Conservation (phyloP, 2,888 invertebrate genomes). For the Glyphotaelius pellucidus region DNA sequence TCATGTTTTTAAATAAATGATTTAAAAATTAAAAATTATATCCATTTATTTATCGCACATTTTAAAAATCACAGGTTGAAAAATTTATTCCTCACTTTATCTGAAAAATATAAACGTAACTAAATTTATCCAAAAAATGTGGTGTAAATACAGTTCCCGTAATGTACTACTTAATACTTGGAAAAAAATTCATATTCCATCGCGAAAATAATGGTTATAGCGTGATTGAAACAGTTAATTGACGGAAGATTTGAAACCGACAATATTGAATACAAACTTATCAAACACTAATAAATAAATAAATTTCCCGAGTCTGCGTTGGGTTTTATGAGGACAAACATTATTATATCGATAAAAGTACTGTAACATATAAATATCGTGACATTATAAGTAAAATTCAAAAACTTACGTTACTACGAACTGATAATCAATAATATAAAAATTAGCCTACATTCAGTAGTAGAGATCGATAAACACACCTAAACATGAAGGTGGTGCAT, state of each 20-base stretch:
- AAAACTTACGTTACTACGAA: slow-evolving; percentile 7
- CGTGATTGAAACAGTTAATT: slow-evolving; percentile 36
- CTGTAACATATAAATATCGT: background rate
- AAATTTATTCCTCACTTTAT: background rate
- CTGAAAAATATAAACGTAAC: background rate
- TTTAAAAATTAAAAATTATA: background rate
- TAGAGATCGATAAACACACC: slow-evolving; percentile 29
- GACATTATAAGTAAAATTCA: background rate
- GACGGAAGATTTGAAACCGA: background rate
- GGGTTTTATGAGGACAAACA: background rate
- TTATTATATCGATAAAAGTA: background rate
- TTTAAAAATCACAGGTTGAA: background rate
- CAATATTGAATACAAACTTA: background rate
- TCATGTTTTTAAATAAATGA: background rate
- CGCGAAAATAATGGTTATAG: slow-evolving; percentile 6
- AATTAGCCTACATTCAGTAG: background rate
- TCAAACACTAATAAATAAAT: background rate
- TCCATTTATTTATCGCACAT: background rate
- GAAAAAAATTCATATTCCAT: background rate
- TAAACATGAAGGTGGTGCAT: slow-evolving; percentile 19
- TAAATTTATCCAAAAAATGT: background rate
- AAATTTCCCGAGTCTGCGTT: background rate
- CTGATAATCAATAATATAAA: slow-evolving; percentile 30
- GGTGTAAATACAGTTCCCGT: background rate
- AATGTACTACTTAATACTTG: background rate